Base-by-base conservation (phyloP, 2,888 invertebrate species). In the Apocheima hispidaria region DNA sequence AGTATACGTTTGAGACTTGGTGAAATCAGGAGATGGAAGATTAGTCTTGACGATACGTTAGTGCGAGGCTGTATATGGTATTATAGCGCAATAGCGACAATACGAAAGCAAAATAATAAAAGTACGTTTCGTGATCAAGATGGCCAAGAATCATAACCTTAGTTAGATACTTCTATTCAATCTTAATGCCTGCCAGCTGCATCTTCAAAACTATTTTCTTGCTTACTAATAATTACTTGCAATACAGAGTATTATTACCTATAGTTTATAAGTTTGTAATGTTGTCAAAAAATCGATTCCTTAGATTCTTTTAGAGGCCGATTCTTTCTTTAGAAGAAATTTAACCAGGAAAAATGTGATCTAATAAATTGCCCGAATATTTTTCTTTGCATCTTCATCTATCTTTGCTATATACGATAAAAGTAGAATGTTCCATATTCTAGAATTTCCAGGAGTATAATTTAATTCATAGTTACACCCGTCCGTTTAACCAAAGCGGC, bases 401-500 rank as follows among this genome's bases (percentile, higher is more conserved):
- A 41, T n/a, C 4, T 41, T 21, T n/a, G 21, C 4, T 20, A 38
- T n/a, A 33, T 33, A 4, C 4, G 4, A 33, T 41, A 4, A 26
- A 26, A 5, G 12, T 18, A 30, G 9, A 30, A 33, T 12, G 5
- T 28, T 18, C 1, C 6, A 9, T 46, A 12, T 46, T 30, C 3
- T n/a, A 46, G 12, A 46, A 46, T 4, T n/a, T n/a, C n/a, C 16
- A 20, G 18, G 6, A 46, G 18, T 30, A 20, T 30, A 16, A 33
- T 48, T 50, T 26, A 26, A 38, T 38, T 50, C 36, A 38, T 30
- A 51, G 18, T 51, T 26, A n/a, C 51, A 51, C 40, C 40, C 33
- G 38, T 33, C 54, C 28, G 30, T 46, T 50, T 50, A 35, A 49
- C 49, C 51, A 33, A 46, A 35, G 28, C 30, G 21, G 43, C 55